phyloP scores from a whole-genome alignment of 2,797 vertebrate genomes.

The Manis javanica region DNA sequence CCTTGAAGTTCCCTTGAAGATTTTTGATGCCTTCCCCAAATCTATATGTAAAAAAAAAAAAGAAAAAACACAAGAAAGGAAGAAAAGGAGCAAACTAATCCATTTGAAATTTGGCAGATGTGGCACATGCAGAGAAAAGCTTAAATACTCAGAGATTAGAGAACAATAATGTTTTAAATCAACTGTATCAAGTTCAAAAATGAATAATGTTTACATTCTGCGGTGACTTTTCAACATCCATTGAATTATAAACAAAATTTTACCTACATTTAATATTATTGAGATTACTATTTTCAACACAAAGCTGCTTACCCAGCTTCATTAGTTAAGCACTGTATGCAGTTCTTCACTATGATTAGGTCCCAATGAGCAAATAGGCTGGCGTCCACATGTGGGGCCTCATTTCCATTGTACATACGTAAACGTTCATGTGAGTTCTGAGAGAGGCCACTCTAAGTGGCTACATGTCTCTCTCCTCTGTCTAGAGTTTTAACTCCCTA shows the following conservation, averaged over 20 bases:
- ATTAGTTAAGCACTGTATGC: neutral
- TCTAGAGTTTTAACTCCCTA: slow-evolving; percentile 15
- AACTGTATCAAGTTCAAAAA: slow-evolving; percentile 10
- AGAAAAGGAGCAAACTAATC: neutral
- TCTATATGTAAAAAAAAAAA: neutral
- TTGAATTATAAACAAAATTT: slow-evolving; percentile 24
- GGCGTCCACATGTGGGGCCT: neutral
- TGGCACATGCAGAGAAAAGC: neutral
- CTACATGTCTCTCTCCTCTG: neutral
- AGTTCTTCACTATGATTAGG: neutral
- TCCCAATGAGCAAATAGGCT: neutral
- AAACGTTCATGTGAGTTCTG: neutral
- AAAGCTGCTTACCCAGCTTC: neutral
- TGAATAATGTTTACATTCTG: slow-evolving; percentile 37
- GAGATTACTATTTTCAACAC: slow-evolving; percentile 30
- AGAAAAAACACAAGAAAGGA: neutral
- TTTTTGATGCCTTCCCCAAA: slow-evolving; percentile 32
- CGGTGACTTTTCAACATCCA: neutral
- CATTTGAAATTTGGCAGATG: neutral
- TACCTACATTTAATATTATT: slow-evolving; percentile 5
- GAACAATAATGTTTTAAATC: slow-evolving; percentile 45
- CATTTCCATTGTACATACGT: accelerated
- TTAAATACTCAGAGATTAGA: neutral
- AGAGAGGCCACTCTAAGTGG: too few species aligned
- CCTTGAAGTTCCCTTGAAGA: slow-evolving; percentile 50